Percentiles rank a stretch among this genome's conserved stretches.
phyloP scores from a whole-genome alignment of 1,140 invertebrate genomes.

The Cherax quadricarinatus region DNA sequence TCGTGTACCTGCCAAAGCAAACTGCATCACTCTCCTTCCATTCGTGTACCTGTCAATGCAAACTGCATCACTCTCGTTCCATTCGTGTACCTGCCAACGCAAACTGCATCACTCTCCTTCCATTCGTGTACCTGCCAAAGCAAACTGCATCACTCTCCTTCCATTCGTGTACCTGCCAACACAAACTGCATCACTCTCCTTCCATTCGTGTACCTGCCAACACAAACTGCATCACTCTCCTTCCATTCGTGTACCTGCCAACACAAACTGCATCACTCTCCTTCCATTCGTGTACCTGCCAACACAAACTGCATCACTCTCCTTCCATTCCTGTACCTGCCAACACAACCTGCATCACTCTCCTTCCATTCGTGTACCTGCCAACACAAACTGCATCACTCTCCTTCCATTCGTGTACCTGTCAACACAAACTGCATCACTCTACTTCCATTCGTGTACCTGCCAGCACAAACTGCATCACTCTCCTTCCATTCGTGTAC shows the following conservation, averaged over 20 bases:
- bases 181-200: constrained; percentile 16
- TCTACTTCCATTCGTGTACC: constrained; percentile 61
- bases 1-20: no score
- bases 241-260: constrained; percentile 60
- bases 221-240: background rate
- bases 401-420: constrained; percentile 63
- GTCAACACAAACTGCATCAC: background rate
- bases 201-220: constrained; percentile 57
- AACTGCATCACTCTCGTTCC: constrained; percentile 27
- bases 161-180: constrained; percentile 55
- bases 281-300: constrained; percentile 60
- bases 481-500: constrained; percentile 61
- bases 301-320: background rate
- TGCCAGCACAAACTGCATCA: background rate
- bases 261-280: background rate
- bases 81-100: constrained; percentile 49
- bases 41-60: constrained; percentile 43
- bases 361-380: constrained; percentile 65
- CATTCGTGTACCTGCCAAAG: constrained; percentile 52
- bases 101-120: constrained; percentile 23
- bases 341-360: background rate
- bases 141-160: constrained; percentile 13
- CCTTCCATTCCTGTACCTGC: constrained; percentile 63
- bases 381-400: background rate
- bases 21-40: constrained; percentile 39